Percentiles rank a stretch among this genome's conserved stretches.
phyloP scores from a whole-genome alignment of 2,797 vertebrate species.

The Oceanodroma leucorhoa region DNA sequence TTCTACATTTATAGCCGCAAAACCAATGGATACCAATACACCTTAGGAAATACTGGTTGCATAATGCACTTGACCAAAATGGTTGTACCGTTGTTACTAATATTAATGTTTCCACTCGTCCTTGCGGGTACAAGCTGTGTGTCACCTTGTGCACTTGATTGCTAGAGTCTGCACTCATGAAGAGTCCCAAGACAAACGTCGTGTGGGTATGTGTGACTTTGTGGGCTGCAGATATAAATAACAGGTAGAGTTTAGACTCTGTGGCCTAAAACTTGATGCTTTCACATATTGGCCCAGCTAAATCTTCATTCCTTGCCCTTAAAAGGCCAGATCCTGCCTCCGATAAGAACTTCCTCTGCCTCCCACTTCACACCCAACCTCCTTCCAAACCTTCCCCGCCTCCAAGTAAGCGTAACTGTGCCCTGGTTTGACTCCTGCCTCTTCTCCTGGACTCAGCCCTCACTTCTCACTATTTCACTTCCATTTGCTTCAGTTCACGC shows the following conservation, averaged over 20 bases:
- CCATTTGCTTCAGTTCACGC: not conserved
- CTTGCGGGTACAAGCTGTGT: fast-evolving
- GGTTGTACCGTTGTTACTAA: fast-evolving
- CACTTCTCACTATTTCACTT: not conserved
- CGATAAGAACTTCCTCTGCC: not conserved
- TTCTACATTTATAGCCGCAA: not conserved
- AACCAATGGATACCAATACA: not conserved
- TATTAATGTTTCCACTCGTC: not conserved
- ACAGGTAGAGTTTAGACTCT: not conserved
- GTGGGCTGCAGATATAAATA: slow-evolving; percentile 16
- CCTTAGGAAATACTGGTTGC: not conserved
- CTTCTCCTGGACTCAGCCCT: not conserved
- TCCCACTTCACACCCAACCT: not conserved
- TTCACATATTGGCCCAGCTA: not conserved
- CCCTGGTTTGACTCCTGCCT: not conserved
- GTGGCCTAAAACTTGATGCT: not conserved
- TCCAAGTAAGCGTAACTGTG: not conserved
- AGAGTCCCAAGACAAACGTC: not conserved
- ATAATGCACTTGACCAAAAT: not conserved
- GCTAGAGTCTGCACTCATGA: not conserved
- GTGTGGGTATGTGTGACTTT: not conserved
- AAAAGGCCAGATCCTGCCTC: slow-evolving; percentile 18
- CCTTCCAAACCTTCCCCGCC: not conserved
- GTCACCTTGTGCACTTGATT: not conserved
- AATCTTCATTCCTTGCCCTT: slow-evolving; percentile 5